Percentiles rank a stretch among this genome's conserved stretches.
Conservation (phyloP, 92 coral and sea anemone genomes). For the Epizoanthus illoricatus region DNA sequence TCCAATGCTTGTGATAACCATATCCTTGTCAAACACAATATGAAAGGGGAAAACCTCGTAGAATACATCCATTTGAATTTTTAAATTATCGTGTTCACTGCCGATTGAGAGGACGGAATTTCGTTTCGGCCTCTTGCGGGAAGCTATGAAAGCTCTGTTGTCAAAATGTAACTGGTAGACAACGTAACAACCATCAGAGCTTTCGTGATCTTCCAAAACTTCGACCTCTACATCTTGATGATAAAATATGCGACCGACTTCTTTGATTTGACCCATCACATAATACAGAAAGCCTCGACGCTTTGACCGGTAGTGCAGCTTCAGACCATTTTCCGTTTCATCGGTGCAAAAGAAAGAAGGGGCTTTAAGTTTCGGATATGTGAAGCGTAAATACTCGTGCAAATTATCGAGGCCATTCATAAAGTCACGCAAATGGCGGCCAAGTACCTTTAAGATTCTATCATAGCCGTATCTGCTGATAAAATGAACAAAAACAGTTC, state of each 20-base stretch:
- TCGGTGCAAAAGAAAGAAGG: slow-evolving; percentile 86
- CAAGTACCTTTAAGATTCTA: slow-evolving; percentile 72
- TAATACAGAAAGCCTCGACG: slow-evolving; percentile 74
- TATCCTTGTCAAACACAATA: slow-evolving; percentile 68
- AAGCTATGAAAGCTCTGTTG: slow-evolving; percentile 71
- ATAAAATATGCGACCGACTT: slow-evolving; percentile 73
- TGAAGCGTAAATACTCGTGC: slow-evolving; percentile 81
- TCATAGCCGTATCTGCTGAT: slow-evolving; percentile 86
- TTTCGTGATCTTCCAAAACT: slow-evolving; percentile 62
- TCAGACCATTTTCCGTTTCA: slow-evolving; percentile 78
- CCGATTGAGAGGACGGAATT: slow-evolving; percentile 78
- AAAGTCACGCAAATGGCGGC: slow-evolving; percentile 87
- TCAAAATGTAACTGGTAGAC: slow-evolving; percentile 68
- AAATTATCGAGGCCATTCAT: slow-evolving; percentile 81
- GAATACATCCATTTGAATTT: slow-evolving; percentile 80
- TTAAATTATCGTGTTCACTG: slow-evolving; percentile 65
- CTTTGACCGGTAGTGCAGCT: slow-evolving; percentile 81
- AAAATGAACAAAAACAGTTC: slow-evolving; percentile 64
- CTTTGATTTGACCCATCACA: slow-evolving; percentile 82
- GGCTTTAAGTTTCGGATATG: slow-evolving; percentile 77
- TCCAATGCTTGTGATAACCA: slow-evolving; percentile 80
- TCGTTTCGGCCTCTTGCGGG: slow-evolving; percentile 72
- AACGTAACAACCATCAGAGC: slow-evolving; percentile 68
- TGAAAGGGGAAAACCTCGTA: slow-evolving; percentile 91
- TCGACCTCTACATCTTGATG: slow-evolving; percentile 72